Evolutionary conservation across 2,113 vertebrate species (phyloP).

Genomic region (Antidorcas marsupialis): DNA sequence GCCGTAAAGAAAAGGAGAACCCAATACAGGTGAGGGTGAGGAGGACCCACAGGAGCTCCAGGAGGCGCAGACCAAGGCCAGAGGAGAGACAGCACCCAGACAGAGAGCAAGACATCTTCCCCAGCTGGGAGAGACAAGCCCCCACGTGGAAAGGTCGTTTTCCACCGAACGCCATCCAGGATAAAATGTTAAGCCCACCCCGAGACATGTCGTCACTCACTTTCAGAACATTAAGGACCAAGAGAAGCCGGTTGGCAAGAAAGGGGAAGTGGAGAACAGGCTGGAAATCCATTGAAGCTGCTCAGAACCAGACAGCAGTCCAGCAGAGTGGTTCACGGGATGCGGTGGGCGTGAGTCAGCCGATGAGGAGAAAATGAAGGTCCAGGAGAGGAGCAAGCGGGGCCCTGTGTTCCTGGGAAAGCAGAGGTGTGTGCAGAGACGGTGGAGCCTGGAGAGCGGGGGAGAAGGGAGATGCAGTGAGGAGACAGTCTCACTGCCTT

Average conservation of each 20-base stretch:
- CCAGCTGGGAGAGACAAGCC: neutral
- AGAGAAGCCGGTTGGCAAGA: fast-evolving
- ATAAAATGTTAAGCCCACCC: fast-evolving
- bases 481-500: no score
- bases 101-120: fast-evolving
- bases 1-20: fast-evolving
- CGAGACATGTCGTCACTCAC: fast-evolving
- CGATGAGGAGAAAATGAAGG: fast-evolving
- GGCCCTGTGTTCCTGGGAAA: no score
- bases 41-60: neutral
- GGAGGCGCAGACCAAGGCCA: fast-evolving
- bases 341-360: fast-evolving
- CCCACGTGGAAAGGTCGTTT: fast-evolving
- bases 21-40: fast-evolving
- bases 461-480: neutral
- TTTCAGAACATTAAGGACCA: neutral
- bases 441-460: fast-evolving
- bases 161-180: neutral
- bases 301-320: neutral
- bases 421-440: fast-evolving
- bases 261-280: fast-evolving
- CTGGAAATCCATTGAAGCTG: fast-evolving
- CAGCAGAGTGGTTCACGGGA: fast-evolving
- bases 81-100: no score
- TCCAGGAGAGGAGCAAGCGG: fast-evolving